These are phyloP conservation scores for Maconellicoccus hirsutus DNA, from an alignment of 1,140 invertebrate genomes.

Conservation along the genomic window DNA sequence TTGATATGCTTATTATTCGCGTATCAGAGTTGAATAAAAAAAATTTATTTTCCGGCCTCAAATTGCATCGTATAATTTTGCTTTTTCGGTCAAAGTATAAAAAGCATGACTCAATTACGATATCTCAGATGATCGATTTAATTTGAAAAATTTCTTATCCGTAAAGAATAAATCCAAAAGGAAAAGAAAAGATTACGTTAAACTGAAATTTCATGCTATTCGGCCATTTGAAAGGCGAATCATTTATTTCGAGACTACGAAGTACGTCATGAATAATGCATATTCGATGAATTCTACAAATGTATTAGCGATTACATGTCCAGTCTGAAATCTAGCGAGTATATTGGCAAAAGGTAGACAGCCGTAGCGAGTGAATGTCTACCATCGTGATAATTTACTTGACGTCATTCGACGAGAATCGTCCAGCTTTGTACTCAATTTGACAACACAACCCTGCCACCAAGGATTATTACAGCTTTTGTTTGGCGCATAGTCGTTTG, in stretches of 20 bases:
- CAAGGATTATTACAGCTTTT: neutral
- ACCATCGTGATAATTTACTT: neutral
- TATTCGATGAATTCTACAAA: neutral
- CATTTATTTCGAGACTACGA: neutral
- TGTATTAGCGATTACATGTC: neutral
- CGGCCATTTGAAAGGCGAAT: neutral
- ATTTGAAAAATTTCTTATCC: too few species aligned
- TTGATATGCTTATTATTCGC: too few species aligned
- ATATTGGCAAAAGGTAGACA: neutral
- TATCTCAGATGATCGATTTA: too few species aligned
- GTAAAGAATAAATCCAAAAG: too few species aligned
- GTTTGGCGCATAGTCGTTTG: neutral
- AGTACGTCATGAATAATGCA: neutral
- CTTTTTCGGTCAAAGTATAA: too few species aligned
- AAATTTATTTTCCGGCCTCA: too few species aligned
- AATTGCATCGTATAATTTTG: too few species aligned
- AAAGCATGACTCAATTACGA: too few species aligned
- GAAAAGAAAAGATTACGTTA: too few species aligned
- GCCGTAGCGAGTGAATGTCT: neutral
- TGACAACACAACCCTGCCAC: neutral
- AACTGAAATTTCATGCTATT: neutral
- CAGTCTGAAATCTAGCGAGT: neutral
- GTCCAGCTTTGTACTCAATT: neutral
- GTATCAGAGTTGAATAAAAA: too few species aligned
- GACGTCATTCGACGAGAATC: neutral